phyloP scores from a whole-genome alignment of 2,113 vertebrate species.

The Anguilla japonica region DNA sequence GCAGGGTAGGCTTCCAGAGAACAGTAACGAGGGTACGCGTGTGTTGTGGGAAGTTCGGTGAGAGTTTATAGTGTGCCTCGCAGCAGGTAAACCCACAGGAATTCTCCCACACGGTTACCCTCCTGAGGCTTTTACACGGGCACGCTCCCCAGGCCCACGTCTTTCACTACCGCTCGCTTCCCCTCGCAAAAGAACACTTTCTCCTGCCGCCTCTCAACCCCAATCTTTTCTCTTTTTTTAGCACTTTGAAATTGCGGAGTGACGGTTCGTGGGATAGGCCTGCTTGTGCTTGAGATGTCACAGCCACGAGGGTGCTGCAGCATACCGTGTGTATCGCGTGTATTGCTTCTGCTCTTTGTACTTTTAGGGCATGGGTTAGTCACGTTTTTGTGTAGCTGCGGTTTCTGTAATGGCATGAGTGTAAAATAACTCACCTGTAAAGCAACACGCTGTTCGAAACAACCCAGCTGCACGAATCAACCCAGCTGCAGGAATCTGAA shows the following conservation, averaged over 20 bases:
- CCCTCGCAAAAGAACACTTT: neutral
- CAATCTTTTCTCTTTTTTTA: neutral
- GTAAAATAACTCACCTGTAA: neutral
- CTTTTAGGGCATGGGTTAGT: neutral
- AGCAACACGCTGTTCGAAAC: neutral
- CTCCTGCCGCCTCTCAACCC: neutral
- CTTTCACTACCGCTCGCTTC: conserved; percentile 16
- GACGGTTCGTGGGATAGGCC: neutral
- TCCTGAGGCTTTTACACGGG: conserved; percentile 18
- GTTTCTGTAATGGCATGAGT: neutral
- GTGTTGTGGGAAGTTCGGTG: conserved; percentile 50
- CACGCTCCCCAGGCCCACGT: conserved; percentile 17
- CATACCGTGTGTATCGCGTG: neutral
- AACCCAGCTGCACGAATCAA: neutral
- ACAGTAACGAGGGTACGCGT: conserved; percentile 52
- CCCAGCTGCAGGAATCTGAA: neutral
- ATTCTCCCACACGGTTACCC: conserved; percentile 34
- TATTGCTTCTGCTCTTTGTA: neutral
- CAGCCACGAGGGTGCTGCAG: no score
- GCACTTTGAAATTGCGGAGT: neutral
- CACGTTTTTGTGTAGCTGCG: neutral
- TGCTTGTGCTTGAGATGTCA: neutral
- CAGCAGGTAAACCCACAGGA: conserved; percentile 62
- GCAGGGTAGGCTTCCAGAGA: conserved; percentile 47
- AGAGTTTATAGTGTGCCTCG: conserved; percentile 54